Evolutionary conservation across 2,888 invertebrate genomes (phyloP), one percentile per base, ranked within the genome.

Genomic region (Drosophila peninsularis): DNA sequence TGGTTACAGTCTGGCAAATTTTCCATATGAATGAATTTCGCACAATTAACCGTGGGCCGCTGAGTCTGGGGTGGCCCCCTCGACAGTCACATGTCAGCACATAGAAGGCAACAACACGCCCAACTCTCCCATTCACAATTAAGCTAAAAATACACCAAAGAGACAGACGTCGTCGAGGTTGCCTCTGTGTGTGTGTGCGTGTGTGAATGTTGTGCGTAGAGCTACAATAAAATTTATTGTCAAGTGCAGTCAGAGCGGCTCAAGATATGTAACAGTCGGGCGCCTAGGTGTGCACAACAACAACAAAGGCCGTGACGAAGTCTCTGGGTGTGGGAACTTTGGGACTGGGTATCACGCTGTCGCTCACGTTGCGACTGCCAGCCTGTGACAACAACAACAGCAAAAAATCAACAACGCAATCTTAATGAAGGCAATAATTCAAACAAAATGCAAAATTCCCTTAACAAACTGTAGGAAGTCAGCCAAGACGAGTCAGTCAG

Each of bases 391-490:
- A 55, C 9, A 47, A 11, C 61, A 56, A 53, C 50, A 62, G 44
- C 49, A 71, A 63, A 70, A 83, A 87, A 86, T 86, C 86, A 86
- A 86, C 86, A 86, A 87, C 89, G 80, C 87, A 89, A 87, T 89
- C 86, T 86, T 86, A 86, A 86, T 86, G 86, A 86, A 84, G 86
- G 86, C 86, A 86, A 89, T 86, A 86, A 86, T 86, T 86, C 88
- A 86, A 89, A 84, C 67, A 81, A 89, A 86, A 86, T 86, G 86
- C 86, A 82, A 86, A 86, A 86, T 88, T 88, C 86, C 76, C 87
- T 72, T 67, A 74, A 75, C 84, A 82, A 82, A 82, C 70, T 78
- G 82, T 74, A 78, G 77, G 73, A 80, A 84, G 83, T 79, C 75
- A 74, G 73, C 69, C 63, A 69, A 74, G 65, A 60, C 64, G 62